Base-by-base conservation (phyloP, 2,888 invertebrate genomes). In the Microctonus brassicae region DNA sequence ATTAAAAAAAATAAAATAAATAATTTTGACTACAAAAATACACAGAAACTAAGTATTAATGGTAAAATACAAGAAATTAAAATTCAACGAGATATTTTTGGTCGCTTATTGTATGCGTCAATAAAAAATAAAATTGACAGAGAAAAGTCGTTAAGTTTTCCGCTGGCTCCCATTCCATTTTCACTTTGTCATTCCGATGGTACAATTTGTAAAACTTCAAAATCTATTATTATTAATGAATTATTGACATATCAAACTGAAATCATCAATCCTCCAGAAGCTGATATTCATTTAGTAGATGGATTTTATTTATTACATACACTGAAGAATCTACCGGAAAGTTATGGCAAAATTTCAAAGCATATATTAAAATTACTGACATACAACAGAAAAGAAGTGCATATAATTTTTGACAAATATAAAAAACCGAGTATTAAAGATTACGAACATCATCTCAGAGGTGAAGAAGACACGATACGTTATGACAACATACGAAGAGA, bases 371-470 rank as follows among this genome's bases (percentile, higher is more conserved):
- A 73, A 73, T 67, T 77, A 70, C 52, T 80, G 60, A 74, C 75
- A 61, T 77, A 75, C 70, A 72, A 79, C 69, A 73, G 70, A 72
- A 79, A 78, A 79, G 76, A 78, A 75, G 75, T 80, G 42, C 76
- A 81, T 73, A 78, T 82, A 66, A 72, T 81, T 64, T 82, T 83
- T 73, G 80, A 83, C 72, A 78, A 78, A 62, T 82, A 80, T 71
- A 75, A 77, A 29, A 73, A 65, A 72, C 80, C 80, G 17, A 77
- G 75, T 62, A 79, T 82, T 29, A 78, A 80, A 70, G 80, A 82
- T 74, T 75, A 65, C 62, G 79, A 80, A 71, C 77, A 76, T 47
- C 55, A 71, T 63, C 64, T 75, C 64, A 78, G 80, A 78, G 77
- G 75, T 58, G 77, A 79, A 78, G 78, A 77, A 7, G 75, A 77